phyloP scores from a whole-genome alignment of 1,140 invertebrate genomes.

The Leptinotarsa defecta region DNA sequence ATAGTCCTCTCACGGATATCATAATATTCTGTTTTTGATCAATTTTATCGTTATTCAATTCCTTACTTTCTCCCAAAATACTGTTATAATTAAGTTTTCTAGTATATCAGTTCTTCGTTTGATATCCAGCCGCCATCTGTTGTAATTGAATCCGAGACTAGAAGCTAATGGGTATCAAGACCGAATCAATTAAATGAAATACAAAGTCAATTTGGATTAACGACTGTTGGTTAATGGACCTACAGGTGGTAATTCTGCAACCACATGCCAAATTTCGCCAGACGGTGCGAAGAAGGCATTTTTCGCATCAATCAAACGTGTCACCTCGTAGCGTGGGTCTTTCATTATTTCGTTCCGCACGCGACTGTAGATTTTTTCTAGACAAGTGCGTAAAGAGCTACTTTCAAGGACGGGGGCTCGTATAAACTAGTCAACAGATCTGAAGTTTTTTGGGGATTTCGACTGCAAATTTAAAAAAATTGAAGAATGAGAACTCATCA shows the following conservation, averaged over 20 bases:
- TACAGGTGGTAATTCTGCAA: conserved; percentile 33
- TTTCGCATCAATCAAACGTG: conserved; percentile 40
- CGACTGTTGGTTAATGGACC: conserved; percentile 38
- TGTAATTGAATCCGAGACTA: neutral
- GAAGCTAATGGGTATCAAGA: conserved; percentile 2
- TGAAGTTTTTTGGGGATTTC: no score
- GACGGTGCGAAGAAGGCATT: conserved; percentile 9
- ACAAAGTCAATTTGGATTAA: conserved; percentile 29
- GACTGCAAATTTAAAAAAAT: no score
- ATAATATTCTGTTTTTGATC: no score
- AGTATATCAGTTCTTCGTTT: no score
- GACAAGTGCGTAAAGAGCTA: neutral
- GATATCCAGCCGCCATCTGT: neutral
- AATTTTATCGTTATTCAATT: no score
- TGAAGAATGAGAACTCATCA: no score
- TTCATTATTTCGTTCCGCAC: conserved; percentile 20
- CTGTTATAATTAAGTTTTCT: no score
- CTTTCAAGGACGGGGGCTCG: neutral
- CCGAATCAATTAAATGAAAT: conserved; percentile 3
- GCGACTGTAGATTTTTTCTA: conserved; percentile 16
- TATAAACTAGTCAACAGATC: no score
- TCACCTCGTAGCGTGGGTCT: conserved; percentile 18
- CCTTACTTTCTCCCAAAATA: no score
- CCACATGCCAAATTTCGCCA: conserved; percentile 37
- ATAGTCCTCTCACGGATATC: no score